phyloP scores from a whole-genome alignment of 1,140 invertebrate species.

The Ceratina calcarata region DNA sequence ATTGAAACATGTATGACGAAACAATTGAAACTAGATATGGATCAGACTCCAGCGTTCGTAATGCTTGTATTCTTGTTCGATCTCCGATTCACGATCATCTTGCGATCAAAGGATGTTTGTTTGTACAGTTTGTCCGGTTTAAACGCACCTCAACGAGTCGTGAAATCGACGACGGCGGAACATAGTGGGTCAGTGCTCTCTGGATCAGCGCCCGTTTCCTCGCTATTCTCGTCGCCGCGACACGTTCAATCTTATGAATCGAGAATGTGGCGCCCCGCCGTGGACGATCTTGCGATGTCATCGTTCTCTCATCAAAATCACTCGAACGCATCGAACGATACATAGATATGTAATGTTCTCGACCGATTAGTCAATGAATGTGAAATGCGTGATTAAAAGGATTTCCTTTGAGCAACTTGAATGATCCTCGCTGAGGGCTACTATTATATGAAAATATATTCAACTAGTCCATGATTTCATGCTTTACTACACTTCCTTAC shows the following conservation, averaged over 20 bases:
- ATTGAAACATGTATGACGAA: no score
- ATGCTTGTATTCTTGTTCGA: no score
- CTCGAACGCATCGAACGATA: constrained; percentile 1
- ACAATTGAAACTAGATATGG: no score
- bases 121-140: no score
- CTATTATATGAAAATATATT: no score
- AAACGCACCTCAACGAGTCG: constrained; percentile 16
- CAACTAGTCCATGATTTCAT: no score
- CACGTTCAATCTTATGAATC: constrained; percentile 56
- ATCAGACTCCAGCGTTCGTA: no score
- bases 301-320: constrained; percentile 21
- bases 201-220: constrained; percentile 71
- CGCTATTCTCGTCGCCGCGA: constrained; percentile 68
- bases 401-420: background rate
- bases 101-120: no score
- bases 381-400: background rate
- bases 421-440: background rate
- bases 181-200: constrained; percentile 78
- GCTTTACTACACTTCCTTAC: no score
- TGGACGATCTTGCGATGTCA: constrained; percentile 60
- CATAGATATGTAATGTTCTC: background rate
- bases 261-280: constrained; percentile 65
- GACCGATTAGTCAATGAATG: constrained; percentile 12
- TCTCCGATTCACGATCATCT: no score
- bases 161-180: constrained; percentile 64